Conservation (phyloP, 2,888 invertebrate genomes). For the Parelbella ahira region DNA sequence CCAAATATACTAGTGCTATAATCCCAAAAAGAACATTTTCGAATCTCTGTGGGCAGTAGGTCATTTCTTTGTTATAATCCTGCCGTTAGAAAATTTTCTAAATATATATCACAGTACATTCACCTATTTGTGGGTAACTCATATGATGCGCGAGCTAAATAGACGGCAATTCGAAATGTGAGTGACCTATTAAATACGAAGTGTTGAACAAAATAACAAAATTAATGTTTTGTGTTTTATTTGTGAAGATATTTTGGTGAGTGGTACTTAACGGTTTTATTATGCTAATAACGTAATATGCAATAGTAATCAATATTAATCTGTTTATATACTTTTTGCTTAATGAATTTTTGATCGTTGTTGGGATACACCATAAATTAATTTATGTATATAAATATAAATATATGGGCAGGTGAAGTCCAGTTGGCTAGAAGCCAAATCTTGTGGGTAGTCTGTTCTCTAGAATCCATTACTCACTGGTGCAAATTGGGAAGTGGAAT, state of each 20-base stretch:
- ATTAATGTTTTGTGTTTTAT: no score
- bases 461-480: constrained; percentile 18
- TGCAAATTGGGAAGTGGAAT: constrained; percentile 15
- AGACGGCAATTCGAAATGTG: constrained; percentile 6
- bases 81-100: constrained; percentile 22
- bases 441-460: constrained; percentile 10
- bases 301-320: no score
- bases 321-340: no score
- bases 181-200: constrained; percentile 11
- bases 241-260: no score
- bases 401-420: constrained; percentile 12
- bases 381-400: constrained; percentile 6
- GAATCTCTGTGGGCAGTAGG: constrained; percentile 16
- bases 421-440: constrained; percentile 13
- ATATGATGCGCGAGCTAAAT: constrained; percentile 19
- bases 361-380: not conserved
- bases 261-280: no score
- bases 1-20: not conserved
- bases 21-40: not conserved
- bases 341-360: not conserved
- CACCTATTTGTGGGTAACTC: constrained; percentile 25
- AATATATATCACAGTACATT: constrained; percentile 25
- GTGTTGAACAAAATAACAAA: not conserved
- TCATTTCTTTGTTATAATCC: constrained; percentile 17
- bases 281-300: no score